Evolutionary conservation across 2,113 vertebrate species (phyloP).

Genomic region (Rhodinocichla rosea): DNA sequence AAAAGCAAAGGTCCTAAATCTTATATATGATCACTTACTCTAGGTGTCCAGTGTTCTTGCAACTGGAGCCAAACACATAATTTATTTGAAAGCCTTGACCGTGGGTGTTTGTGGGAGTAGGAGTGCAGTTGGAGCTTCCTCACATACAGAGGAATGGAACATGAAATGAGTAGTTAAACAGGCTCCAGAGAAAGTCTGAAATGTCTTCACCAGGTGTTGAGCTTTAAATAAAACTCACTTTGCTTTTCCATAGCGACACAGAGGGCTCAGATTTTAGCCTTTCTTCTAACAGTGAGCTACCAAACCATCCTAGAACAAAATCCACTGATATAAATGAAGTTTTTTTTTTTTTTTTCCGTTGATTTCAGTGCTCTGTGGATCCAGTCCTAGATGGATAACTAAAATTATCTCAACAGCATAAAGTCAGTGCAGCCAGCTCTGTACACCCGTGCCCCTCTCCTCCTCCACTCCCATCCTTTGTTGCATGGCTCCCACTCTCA

Average conservation of each 20-base stretch:
- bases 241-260: not conserved
- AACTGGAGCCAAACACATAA: not conserved
- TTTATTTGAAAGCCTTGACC: not conserved
- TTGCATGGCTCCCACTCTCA: not conserved
- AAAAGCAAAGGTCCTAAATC: not conserved
- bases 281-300: not conserved
- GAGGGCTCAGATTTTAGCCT: not conserved
- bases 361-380: conserved; percentile 14
- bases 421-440: conserved; percentile 31
- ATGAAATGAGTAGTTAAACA: not conserved
- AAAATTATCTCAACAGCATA: not conserved
- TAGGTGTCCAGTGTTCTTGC: not conserved
- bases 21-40: not conserved
- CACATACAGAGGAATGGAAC: not conserved
- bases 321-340: not conserved
- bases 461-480: not conserved
- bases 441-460: not conserved
- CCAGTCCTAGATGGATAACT: not conserved
- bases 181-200: not conserved
- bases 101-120: not conserved
- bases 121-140: not conserved
- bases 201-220: not conserved
- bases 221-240: not conserved
- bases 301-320: not conserved
- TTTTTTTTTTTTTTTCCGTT: not conserved